Conservation (phyloP, 2,888 invertebrate species). For the Dusona sp. region DNA sequence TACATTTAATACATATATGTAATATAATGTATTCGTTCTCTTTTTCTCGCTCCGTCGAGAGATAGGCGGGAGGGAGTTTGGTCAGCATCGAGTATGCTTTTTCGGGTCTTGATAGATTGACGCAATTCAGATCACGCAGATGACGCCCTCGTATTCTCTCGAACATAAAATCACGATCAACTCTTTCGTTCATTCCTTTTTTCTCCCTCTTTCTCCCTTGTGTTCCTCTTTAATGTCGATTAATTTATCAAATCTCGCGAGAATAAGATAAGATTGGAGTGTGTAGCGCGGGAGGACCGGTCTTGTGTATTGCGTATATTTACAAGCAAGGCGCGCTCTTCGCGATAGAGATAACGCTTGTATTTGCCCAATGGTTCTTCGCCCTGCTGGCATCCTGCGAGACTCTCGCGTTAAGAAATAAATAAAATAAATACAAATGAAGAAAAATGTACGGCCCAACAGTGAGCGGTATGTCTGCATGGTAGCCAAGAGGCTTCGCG, state of each 20-base stretch:
- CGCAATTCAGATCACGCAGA: slow-evolving; percentile 78
- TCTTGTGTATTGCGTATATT: slow-evolving; percentile 8
- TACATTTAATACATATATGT: background rate
- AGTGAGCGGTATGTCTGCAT: slow-evolving; percentile 33
- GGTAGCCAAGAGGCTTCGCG: slow-evolving; percentile 21
- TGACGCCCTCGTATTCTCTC: slow-evolving; percentile 70
- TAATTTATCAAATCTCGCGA: slow-evolving; percentile 81
- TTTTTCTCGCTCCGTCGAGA: slow-evolving; percentile 48
- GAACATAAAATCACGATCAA: slow-evolving; percentile 58
- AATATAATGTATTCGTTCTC: slow-evolving; percentile 38
- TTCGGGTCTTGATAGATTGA: slow-evolving; percentile 79
- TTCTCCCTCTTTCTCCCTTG: slow-evolving; percentile 3
- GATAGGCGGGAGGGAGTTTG: slow-evolving; percentile 36
- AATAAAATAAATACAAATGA: slow-evolving; percentile 14
- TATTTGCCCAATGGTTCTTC: slow-evolving; percentile 5
- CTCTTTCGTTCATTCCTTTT: slow-evolving; percentile 51
- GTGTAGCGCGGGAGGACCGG: slow-evolving; percentile 14
- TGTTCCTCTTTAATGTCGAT: slow-evolving; percentile 78
- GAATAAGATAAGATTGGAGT: slow-evolving; percentile 67
- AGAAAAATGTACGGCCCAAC: slow-evolving; percentile 20
- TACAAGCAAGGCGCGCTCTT: slow-evolving; percentile 58
- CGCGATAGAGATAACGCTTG: slow-evolving; percentile 56
- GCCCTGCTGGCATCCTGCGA: background rate
- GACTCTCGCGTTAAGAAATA: slow-evolving; percentile 20
- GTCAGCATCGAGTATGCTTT: slow-evolving; percentile 55